Conservation (phyloP, 2,113 vertebrate genomes). For the Phaethornis superciliosus region DNA sequence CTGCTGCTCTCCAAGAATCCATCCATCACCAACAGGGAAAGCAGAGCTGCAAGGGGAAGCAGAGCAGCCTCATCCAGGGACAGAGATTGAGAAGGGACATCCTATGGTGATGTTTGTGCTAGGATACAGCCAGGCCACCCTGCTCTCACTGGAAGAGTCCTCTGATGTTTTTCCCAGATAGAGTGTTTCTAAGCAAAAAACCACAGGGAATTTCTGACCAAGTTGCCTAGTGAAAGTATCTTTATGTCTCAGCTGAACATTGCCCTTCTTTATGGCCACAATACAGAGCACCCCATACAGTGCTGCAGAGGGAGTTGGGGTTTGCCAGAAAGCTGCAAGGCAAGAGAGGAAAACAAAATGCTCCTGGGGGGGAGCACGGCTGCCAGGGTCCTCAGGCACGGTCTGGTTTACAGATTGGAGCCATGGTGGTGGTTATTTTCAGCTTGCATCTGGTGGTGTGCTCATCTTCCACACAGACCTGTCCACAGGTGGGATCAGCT, state of each 20-base stretch:
- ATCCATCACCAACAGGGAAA: not conserved
- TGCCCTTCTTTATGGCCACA: not conserved
- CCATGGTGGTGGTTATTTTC: not conserved
- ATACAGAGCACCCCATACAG: accelerated
- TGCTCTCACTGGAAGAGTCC: not conserved
- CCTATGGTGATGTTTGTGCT: accelerated
- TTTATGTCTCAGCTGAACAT: not conserved
- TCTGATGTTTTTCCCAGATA: not conserved
- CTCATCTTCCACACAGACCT: not conserved
- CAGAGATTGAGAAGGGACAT: not conserved
- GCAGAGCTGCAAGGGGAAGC: not conserved
- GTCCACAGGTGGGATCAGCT: not conserved
- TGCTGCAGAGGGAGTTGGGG: not conserved
- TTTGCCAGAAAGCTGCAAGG: not conserved
- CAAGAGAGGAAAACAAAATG: not conserved
- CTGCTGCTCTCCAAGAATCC: slow-evolving; percentile 4
- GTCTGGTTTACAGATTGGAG: not conserved
- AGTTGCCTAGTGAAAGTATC: not conserved
- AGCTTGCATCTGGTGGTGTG: not conserved
- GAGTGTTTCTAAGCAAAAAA: not conserved
- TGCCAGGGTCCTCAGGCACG: not conserved
- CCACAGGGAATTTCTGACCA: not conserved
- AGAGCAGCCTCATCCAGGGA: not conserved
- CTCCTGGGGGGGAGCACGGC: not conserved
- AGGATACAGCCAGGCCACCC: not conserved